Evolutionary conservation across 1,140 invertebrate genomes (phyloP).

Genomic region (Arion vulgaris): DNA sequence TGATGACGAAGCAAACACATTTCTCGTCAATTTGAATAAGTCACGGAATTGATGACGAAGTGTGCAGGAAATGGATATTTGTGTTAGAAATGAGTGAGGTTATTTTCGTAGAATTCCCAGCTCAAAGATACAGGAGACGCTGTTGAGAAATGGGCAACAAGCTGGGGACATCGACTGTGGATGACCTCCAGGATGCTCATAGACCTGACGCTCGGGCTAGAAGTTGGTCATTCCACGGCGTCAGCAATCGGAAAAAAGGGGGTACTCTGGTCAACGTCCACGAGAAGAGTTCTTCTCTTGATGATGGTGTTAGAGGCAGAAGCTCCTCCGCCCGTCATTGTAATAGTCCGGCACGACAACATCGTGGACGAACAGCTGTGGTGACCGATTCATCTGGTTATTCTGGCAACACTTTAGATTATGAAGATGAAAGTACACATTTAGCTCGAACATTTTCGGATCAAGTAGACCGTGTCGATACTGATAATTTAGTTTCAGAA

Average conservation of each 20-base stretch:
- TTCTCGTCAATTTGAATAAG: no score
- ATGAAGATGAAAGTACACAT: no score
- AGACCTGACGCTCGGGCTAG: constrained; percentile 33
- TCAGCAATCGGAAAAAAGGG: background rate
- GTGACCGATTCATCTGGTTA: background rate
- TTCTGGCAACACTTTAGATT: background rate
- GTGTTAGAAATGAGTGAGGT: no score
- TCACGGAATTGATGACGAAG: no score
- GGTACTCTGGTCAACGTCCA: background rate
- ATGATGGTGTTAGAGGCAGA: constrained; percentile 21
- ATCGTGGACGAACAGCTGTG: background rate
- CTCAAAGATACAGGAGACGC: no score
- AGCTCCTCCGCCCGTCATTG: constrained; percentile 4
- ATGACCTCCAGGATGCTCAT: background rate
- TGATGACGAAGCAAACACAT: no score
- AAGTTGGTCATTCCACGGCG: constrained; percentile 48
- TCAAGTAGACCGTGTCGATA: background rate
- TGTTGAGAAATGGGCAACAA: constrained; percentile 25
- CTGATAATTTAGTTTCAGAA: background rate
- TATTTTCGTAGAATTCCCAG: no score
- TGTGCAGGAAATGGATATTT: no score
- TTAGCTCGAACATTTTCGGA: background rate
- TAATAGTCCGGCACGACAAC: background rate
- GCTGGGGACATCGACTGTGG: background rate
- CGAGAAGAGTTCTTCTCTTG: background rate